Evolutionary conservation across 2,888 invertebrate genomes (phyloP).

Genomic region (Anodontia alba): DNA sequence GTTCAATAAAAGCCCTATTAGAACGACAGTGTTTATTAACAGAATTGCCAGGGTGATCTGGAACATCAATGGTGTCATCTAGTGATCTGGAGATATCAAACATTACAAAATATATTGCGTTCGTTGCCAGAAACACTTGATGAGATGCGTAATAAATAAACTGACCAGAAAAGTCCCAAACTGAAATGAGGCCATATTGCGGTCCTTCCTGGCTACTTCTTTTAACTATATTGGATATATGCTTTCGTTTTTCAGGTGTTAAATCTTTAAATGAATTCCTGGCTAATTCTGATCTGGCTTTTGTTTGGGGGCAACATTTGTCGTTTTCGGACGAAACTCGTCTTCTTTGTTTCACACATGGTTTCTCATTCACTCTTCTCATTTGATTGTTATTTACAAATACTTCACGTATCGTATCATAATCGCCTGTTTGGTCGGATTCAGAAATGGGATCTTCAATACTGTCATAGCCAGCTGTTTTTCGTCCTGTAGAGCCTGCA

Average conservation of each 20-base stretch:
- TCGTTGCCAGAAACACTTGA: conserved; percentile 30
- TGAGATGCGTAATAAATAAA: conserved; percentile 30
- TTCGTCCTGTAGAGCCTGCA: background rate
- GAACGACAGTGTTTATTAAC: background rate
- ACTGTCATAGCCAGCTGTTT: background rate
- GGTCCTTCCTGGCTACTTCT: background rate
- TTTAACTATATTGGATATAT: background rate
- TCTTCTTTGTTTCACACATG: background rate
- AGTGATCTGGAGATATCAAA: conserved; percentile 3
- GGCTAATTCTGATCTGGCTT: background rate
- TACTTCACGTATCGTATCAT: background rate
- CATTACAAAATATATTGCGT: conserved; percentile 27
- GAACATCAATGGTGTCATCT: background rate
- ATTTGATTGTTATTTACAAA: background rate
- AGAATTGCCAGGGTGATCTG: background rate
- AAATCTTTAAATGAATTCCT: background rate
- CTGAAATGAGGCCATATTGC: background rate
- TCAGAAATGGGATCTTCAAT: background rate
- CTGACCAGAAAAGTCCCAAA: conserved; percentile 42
- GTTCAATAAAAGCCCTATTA: background rate
- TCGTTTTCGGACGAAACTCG: background rate
- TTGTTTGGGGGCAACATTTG: background rate
- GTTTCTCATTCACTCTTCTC: background rate
- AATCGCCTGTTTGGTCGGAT: background rate
- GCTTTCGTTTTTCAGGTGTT: background rate